Conservation (phyloP, 2,113 vertebrate species). For the Thalassoma bifasciatum region DNA sequence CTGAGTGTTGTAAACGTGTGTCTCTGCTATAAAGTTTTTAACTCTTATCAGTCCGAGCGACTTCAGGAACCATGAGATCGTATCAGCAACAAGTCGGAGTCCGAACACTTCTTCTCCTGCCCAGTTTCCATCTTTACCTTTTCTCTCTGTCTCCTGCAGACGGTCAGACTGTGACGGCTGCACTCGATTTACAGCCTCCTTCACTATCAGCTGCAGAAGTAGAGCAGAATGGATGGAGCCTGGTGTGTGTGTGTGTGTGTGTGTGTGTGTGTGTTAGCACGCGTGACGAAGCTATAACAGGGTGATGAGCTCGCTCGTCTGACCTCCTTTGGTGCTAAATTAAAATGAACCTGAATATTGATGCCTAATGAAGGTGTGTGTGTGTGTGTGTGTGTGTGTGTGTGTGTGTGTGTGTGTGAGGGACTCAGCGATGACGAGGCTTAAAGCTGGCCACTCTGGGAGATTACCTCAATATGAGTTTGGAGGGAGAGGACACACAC, state of each 20-base stretch:
- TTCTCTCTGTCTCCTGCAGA: background rate
- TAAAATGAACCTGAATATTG: conserved; percentile 80
- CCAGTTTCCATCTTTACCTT: background rate
- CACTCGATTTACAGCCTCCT: conserved; percentile 35
- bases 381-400: conserved; percentile 48
- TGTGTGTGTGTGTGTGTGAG: conserved; percentile 25
- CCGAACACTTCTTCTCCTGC: background rate
- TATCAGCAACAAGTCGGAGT: background rate
- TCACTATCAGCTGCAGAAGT: conserved; percentile 53
- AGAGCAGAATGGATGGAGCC: conserved; percentile 58
- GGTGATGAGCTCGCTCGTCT: conserved; percentile 73
- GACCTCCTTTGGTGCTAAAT: conserved; percentile 81
- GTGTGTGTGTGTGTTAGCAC: conserved; percentile 31
- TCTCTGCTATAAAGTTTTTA: background rate
- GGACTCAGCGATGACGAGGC: conserved; percentile 54
- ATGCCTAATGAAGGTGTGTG: conserved; percentile 72
- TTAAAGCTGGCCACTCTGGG: conserved; percentile 58
- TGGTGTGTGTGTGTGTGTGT: background rate
- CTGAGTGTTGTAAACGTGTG: too few species aligned
- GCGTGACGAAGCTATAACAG: conserved; percentile 74
- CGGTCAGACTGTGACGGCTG: conserved; percentile 27
- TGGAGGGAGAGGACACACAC: conserved; percentile 12
- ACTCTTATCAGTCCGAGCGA: background rate
- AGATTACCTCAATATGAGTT: conserved; percentile 59
- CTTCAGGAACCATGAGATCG: background rate